Conservation (phyloP, 2,797 vertebrate species). For the Cryptoblepharus egeriae region DNA sequence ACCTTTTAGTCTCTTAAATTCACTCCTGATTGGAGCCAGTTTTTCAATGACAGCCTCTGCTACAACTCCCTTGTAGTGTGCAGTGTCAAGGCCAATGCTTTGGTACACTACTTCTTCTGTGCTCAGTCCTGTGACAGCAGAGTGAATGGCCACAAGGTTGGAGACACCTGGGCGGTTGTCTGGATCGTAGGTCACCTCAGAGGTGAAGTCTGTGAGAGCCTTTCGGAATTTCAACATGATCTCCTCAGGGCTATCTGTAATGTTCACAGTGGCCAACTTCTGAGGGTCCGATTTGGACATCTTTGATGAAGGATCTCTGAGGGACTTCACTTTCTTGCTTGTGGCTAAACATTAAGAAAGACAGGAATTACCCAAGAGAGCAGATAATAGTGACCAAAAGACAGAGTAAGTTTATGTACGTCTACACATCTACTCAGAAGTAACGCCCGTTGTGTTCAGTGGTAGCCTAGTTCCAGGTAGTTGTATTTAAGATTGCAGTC, state of each 20-base stretch:
- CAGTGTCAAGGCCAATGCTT: conserved; percentile 85
- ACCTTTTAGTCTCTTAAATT: conserved; percentile 83
- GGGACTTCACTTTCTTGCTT: conserved; percentile 90
- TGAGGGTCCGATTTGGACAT: conserved; percentile 98
- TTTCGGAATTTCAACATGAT: conserved; percentile 90
- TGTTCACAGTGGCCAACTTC: conserved; percentile 82
- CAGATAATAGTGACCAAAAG: too few species aligned
- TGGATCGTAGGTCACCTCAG: conserved; percentile 92
- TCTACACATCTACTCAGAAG: too few species aligned
- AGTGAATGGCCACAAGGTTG: conserved; percentile 90
- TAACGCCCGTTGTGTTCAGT: too few species aligned
- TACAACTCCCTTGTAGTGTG: conserved; percentile 87
- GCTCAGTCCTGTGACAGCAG: conserved; percentile 77
- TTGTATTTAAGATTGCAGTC: too few species aligned
- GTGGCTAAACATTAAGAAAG: conserved; percentile 72
- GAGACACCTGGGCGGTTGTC: conserved; percentile 85
- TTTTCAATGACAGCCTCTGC: conserved; percentile 87
- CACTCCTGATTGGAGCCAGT: conserved; percentile 85
- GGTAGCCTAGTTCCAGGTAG: too few species aligned
- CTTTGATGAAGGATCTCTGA: conserved; percentile 88
- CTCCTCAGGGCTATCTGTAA: conserved; percentile 89
- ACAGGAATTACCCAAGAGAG: neutral
- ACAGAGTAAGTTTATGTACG: too few species aligned
- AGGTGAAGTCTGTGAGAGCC: conserved; percentile 93
- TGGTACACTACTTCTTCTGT: conserved; percentile 82